A percentile compares a stretch with the other conserved stretches of the same genome.
Conservation (phyloP, 1,140 invertebrate species). For the Microplitis demolitor region DNA sequence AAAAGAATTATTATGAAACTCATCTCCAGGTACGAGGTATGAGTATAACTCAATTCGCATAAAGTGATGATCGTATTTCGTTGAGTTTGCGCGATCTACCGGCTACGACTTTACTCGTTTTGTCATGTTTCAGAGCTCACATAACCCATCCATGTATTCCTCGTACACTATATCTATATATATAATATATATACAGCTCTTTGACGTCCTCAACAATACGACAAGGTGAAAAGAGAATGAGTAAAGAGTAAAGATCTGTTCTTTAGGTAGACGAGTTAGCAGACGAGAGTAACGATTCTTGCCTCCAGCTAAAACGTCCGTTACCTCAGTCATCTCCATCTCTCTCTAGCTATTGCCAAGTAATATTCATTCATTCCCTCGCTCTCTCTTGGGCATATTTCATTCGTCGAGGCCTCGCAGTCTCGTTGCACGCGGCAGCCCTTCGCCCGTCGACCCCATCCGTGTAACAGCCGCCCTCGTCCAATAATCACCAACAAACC, state of each 20-base stretch:
- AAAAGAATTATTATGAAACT: too few relatives aligned
- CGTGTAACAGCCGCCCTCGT: conserved; percentile 1
- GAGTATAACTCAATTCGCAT: too few relatives aligned
- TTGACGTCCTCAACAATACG: conserved; percentile 6
- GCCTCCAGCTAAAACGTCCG: conserved; percentile 9
- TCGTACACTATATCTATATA: too few relatives aligned
- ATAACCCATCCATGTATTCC: too few relatives aligned
- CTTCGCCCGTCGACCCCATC: conserved; percentile 1
- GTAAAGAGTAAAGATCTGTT: background rate
- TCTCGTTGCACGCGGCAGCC: background rate
- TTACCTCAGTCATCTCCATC: conserved; percentile 1
- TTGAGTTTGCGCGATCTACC: too few relatives aligned
- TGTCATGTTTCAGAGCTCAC: too few relatives aligned
- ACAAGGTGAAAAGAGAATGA: conserved; percentile 7
- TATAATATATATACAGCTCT: background rate
- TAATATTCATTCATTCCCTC: too few relatives aligned
- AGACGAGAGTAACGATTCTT: conserved; percentile 22
- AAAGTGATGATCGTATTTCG: too few relatives aligned
- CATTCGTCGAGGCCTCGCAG: background rate
- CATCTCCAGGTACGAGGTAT: too few relatives aligned
- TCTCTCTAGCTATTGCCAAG: background rate
- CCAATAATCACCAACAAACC: background rate
- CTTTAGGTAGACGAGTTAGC: conserved; percentile 16
- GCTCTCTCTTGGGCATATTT: background rate
- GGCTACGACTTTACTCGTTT: too few relatives aligned